Percentiles rank a stretch among this genome's conserved stretches.
These are phyloP conservation scores for Trichosurus vulpecula DNA, from an alignment of 2,797 vertebrate species.

Conservation along the genomic window DNA sequence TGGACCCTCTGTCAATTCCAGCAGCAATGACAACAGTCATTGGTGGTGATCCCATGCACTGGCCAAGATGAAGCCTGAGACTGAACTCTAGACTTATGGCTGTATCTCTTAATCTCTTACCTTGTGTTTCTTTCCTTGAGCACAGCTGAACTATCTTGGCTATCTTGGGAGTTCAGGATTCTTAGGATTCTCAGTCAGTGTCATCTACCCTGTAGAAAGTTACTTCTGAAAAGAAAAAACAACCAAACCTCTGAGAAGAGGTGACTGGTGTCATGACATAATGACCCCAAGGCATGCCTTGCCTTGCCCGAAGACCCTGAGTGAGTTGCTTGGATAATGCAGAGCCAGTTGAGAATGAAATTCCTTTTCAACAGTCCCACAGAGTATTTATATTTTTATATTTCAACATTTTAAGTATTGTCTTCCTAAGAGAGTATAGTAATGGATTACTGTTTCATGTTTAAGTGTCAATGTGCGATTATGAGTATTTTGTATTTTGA, in stretches of 20 bases:
- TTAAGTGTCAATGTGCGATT: background rate
- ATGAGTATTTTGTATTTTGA: background rate
- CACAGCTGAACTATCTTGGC: background rate
- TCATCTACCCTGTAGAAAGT: background rate
- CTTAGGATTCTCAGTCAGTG: background rate
- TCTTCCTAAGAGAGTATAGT: background rate
- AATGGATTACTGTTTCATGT: background rate
- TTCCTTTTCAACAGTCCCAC: background rate
- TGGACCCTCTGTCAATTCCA: background rate
- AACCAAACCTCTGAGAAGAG: no score
- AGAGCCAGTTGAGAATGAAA: background rate
- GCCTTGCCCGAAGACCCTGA: background rate
- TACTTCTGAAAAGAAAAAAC: background rate
- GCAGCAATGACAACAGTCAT: background rate
- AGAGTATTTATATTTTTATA: background rate
- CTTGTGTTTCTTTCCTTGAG: background rate
- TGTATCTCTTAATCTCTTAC: no score
- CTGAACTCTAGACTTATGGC: no score
- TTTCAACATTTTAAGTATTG: background rate
- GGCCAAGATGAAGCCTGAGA: no score
- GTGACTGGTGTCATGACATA: background rate
- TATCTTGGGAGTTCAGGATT: background rate
- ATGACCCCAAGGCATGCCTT: background rate
- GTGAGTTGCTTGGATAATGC: background rate
- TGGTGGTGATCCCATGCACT: background rate